A percentile compares a stretch with the other conserved stretches of the same genome.
These are phyloP conservation scores for Idaea biselata DNA, from an alignment of 2,888 invertebrate genomes.

Conservation along the genomic window DNA sequence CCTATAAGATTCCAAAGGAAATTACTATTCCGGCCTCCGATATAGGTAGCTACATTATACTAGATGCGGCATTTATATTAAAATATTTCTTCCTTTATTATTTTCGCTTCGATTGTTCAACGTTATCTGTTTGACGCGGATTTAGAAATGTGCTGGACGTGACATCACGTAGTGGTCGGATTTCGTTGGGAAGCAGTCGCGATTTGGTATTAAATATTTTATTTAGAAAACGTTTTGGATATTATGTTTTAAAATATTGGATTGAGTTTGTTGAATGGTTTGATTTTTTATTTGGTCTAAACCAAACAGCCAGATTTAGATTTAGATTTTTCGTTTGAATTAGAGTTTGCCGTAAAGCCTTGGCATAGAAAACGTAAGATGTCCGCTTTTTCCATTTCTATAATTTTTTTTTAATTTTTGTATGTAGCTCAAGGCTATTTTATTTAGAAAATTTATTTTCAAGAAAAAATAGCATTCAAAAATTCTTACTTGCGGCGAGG, in stretches of 20 bases:
- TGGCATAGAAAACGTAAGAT: too few species aligned
- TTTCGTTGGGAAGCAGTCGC: not conserved
- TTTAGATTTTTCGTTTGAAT: too few species aligned
- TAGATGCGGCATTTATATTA: constrained; percentile 48
- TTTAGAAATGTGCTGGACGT: not conserved
- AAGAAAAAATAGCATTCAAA: too few species aligned
- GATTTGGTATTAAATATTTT: not conserved
- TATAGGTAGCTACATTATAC: constrained; percentile 23
- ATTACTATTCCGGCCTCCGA: constrained; percentile 60
- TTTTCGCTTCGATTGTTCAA: constrained; percentile 37
- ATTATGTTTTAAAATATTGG: not conserved
- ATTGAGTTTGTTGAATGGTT: not conserved
- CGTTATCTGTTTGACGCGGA: constrained; percentile 9
- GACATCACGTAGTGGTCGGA: not conserved
- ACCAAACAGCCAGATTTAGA: too few species aligned
- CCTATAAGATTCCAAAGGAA: constrained; percentile 53
- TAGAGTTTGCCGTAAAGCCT: too few species aligned
- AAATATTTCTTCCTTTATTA: constrained; percentile 41
- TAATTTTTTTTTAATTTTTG: too few species aligned
- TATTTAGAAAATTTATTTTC: too few species aligned
- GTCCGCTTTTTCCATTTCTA: too few species aligned
- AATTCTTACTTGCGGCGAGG: too few species aligned
- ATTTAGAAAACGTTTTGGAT: not conserved
- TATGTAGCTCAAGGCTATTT: too few species aligned
- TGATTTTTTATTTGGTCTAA: too few species aligned